Evolutionary conservation across 2,888 invertebrate genomes (phyloP).

Genomic region (Eulithis testata): DNA sequence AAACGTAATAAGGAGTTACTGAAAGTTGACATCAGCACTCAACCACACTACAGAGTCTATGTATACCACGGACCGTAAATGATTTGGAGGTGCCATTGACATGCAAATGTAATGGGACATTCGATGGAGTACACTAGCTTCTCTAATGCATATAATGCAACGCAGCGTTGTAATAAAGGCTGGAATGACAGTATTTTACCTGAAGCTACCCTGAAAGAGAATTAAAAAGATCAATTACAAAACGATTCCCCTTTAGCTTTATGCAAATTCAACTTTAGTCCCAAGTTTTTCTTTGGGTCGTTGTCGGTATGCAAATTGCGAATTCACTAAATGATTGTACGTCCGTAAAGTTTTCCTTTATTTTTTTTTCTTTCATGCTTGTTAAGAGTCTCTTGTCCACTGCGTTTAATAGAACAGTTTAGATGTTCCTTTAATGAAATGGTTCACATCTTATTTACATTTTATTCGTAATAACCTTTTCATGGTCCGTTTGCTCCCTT

Average conservation of each 20-base stretch:
- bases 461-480: slow-evolving; percentile 30
- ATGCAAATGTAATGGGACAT: too few relatives aligned
- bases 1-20: slow-evolving; percentile 12
- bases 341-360: slow-evolving; percentile 62
- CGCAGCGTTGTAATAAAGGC: not conserved
- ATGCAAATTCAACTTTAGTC: slow-evolving; percentile 51
- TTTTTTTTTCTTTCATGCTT: slow-evolving; percentile 54
- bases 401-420: slow-evolving; percentile 60
- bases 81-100: too few relatives aligned
- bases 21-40: not conserved
- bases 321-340: slow-evolving; percentile 81
- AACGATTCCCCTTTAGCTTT: slow-evolving; percentile 29
- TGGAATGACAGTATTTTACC: slow-evolving; percentile 3
- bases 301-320: slow-evolving; percentile 79
- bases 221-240: slow-evolving; percentile 26
- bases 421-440: slow-evolving; percentile 52
- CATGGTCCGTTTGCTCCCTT: slow-evolving; percentile 28
- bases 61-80: too few relatives aligned
- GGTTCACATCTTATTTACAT: slow-evolving; percentile 39
- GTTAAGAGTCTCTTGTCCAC: slow-evolving; percentile 69
- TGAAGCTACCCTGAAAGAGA: slow-evolving; percentile 4
- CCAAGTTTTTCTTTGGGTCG: slow-evolving; percentile 61
- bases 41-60: too few relatives aligned
- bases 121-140: too few relatives aligned
- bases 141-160: not conserved